A percentile compares a stretch with the other conserved stretches of the same genome.
Conservation (phyloP, 2,888 invertebrate species). For the Buathra laborator region DNA sequence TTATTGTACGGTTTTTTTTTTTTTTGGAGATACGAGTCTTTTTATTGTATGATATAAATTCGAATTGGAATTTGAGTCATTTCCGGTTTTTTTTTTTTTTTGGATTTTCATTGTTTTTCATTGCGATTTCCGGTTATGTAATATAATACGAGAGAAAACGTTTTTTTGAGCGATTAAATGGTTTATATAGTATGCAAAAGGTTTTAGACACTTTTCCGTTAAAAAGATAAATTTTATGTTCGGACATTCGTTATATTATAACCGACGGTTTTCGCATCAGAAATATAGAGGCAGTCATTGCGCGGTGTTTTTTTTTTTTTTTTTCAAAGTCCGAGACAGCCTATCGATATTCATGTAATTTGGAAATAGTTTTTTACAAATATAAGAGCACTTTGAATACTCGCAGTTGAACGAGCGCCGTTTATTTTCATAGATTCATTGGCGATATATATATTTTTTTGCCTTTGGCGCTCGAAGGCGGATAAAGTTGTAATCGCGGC, state of each 20-base stretch:
- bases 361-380: not conserved
- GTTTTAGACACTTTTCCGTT: no score
- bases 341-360: not conserved
- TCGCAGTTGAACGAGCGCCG: not conserved
- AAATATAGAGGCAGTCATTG: not conserved
- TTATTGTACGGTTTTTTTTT: not conserved
- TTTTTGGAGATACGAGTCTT: not conserved
- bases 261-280: not conserved
- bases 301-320: no score
- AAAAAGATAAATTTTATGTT: no score
- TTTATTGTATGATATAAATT: not conserved
- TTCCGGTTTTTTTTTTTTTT: not conserved
- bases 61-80: no score
- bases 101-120: not conserved
- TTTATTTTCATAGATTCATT: not conserved
- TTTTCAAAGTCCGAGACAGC: not conserved
- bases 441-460: not conserved
- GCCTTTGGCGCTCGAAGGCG: not conserved
- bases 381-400: not conserved
- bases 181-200: no score
- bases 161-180: no score
- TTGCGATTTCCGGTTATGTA: not conserved
- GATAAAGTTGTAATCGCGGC: slow-evolving; percentile 19
- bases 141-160: no score
- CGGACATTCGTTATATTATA: no score